A percentile compares a stretch with the other conserved stretches of the same genome.
Evolutionary conservation across 2,888 invertebrate species (phyloP).

Genomic region (Branchipolynoe longqiensis): DNA sequence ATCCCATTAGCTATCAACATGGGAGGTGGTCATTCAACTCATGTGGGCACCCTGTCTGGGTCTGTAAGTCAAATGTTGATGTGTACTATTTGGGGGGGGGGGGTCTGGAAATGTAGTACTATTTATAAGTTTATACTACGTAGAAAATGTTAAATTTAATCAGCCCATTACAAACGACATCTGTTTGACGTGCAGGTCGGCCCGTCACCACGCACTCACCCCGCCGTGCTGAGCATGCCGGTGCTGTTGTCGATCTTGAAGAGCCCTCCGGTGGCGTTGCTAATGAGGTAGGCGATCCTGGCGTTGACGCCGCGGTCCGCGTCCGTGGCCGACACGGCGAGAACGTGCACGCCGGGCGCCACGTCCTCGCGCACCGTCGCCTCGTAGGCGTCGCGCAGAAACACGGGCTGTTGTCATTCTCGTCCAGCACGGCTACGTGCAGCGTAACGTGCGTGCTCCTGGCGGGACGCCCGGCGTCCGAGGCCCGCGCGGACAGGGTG

Average conservation of each 20-base stretch:
- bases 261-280: constrained; percentile 93
- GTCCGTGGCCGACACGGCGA: constrained; percentile 90
- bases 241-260: constrained; percentile 95
- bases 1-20: too few relatives aligned
- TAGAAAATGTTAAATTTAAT: too few relatives aligned
- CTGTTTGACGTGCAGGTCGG: too few relatives aligned
- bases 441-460: constrained; percentile 89
- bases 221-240: constrained; percentile 94
- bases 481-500: constrained; percentile 91
- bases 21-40: too few relatives aligned
- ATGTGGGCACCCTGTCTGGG: too few relatives aligned
- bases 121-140: too few relatives aligned
- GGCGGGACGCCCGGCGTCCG: constrained; percentile 89
- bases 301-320: constrained; percentile 94
- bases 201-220: too few relatives aligned
- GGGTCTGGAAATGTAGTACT: too few relatives aligned
- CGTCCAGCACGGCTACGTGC: constrained; percentile 92
- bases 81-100: too few relatives aligned
- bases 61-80: too few relatives aligned
- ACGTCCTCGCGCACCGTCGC: constrained; percentile 92
- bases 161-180: too few relatives aligned
- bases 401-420: constrained; percentile 96
- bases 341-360: constrained; percentile 86
- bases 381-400: constrained; percentile 91
- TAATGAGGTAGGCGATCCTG: constrained; percentile 93